These are phyloP conservation scores for Pecten maximus DNA, from an alignment of 2,888 invertebrate genomes.

Conservation along the genomic window DNA sequence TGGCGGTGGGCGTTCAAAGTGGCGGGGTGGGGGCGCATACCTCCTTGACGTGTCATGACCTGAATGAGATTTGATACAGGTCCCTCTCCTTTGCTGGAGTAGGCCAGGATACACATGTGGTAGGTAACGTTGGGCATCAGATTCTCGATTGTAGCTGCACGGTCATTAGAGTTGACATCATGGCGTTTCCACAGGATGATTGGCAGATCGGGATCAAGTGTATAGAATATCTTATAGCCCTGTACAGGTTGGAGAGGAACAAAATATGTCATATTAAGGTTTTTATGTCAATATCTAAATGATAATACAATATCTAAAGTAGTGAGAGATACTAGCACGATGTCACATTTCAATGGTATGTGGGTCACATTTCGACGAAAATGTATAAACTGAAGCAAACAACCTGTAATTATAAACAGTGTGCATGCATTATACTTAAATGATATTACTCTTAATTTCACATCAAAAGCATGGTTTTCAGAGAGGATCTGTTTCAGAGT, in stretches of 20 bases:
- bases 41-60: constrained; percentile 97
- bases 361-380: no score
- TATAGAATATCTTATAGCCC: constrained; percentile 99
- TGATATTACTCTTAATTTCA: no score
- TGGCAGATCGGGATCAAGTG: constrained; percentile 92
- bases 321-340: not conserved
- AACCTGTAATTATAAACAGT: no score
- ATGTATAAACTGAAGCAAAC: no score
- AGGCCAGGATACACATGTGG: constrained; percentile 90
- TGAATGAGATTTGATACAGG: constrained; percentile 98
- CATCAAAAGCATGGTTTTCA: no score
- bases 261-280: not conserved
- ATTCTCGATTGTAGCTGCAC: constrained; percentile 95
- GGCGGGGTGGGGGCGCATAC: constrained; percentile 70
- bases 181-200: constrained; percentile 96
- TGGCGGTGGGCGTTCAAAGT: not conserved
- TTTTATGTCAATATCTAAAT: no score
- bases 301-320: no score
- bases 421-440: no score
- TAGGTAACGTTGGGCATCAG: constrained; percentile 95
- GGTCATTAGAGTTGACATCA: constrained; percentile 88
- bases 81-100: constrained; percentile 96
- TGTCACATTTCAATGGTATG: not conserved
- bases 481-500: not conserved
- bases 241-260: constrained; percentile 81